phyloP scores from a whole-genome alignment of 1,140 invertebrate genomes.

The Brachystomella parvula region DNA sequence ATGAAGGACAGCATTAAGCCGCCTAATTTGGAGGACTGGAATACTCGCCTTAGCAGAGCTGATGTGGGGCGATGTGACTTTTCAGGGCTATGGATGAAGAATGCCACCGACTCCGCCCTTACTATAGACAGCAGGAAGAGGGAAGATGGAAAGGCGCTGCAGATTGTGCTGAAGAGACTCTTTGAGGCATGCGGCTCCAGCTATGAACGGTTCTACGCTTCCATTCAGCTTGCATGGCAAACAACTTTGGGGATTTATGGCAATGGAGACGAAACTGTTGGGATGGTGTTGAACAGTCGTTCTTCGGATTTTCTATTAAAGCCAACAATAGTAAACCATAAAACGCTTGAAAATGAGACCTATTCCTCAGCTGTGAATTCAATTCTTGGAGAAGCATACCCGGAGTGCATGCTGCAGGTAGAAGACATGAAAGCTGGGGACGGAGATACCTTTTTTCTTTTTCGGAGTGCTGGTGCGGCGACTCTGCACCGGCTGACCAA shows the following conservation, averaged over 20 bases:
- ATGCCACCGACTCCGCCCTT: too few species aligned
- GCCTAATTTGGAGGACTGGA: too few species aligned
- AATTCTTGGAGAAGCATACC: neutral
- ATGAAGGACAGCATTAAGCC: too few species aligned
- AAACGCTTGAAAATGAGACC: neutral
- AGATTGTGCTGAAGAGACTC: neutral
- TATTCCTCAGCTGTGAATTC: neutral
- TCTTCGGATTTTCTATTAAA: neutral
- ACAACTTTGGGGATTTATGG: neutral
- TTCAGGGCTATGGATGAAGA: too few species aligned
- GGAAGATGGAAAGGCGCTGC: neutral
- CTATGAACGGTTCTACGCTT: neutral
- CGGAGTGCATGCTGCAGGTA: neutral
- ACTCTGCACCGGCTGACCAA: neutral
- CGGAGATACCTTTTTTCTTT: neutral
- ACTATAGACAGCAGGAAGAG: too few species aligned
- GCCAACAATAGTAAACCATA: too few species aligned
- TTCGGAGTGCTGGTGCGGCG: neutral
- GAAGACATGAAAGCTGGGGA: neutral
- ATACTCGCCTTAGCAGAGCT: too few species aligned
- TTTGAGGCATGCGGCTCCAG: neutral
- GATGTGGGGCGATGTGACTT: too few species aligned
- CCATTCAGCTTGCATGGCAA: neutral
- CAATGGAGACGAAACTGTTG: neutral
- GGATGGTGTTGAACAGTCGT: neutral